Base-by-base conservation (phyloP, 2,113 vertebrate genomes). In the Actinemys pallida region DNA sequence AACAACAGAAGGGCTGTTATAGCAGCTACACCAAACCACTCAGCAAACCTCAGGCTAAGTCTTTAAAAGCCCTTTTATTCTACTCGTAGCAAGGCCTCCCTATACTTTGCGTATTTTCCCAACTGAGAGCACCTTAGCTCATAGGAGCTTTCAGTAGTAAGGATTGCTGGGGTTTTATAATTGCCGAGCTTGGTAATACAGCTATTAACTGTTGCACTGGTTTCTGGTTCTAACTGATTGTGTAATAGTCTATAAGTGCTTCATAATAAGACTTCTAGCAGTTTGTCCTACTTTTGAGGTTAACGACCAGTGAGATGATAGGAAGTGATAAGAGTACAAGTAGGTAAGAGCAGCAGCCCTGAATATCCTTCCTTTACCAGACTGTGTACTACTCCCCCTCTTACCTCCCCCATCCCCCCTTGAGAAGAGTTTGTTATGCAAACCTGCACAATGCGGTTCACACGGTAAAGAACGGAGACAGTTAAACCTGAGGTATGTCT, bases 261-360 rank as follows among this genome's bases (percentile, higher is more conserved):
- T 93, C 94, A 89, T 90, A 89, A 90, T 59, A 93, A 85, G 27
- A 4, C 83, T 90, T 54, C 39, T 89, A 94, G 93, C 94, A 93
- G 95, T 94, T 84, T 98, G 98, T 95, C 98, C 97, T 97, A 98
- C 93, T 97, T 98, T 92, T 98, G 97, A 98, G 97, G 97, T 97
- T 93, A 95, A 96, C 96, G 92, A 96, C 93, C 96, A 97, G 85
- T 92, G 91, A 93, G 98, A 99, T 98, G 96, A 87, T 96, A 98
- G 97, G 98, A 97, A 97, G 96, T 96, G 98, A 98, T 98, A 98
- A 98, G 90, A 52, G 20, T 59, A 83, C 42, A 92, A 96, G 83
- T 85, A 81, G 95, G 94, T 93, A 93, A 94, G 91, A 97, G 56
- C 95, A 92, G 92, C 96, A 95, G 89, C 83, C 81, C 54, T 85